Conservation (phyloP, 2,888 invertebrate species). For the Sesia bembeciformis region DNA sequence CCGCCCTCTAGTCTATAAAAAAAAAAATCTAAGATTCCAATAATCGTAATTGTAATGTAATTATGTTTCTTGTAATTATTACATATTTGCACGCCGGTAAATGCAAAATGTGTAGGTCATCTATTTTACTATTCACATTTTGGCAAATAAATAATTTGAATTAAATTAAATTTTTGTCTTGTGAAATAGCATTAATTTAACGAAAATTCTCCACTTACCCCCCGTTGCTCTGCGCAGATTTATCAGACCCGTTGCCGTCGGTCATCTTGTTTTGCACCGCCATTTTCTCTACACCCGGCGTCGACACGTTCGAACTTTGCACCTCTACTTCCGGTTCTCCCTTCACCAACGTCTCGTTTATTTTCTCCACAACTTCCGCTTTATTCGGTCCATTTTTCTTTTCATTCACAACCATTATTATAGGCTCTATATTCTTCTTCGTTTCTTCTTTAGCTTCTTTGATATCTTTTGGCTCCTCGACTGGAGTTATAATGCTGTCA, state of each 20-base stretch:
- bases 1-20: too few relatives aligned
- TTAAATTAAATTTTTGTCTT: too few relatives aligned
- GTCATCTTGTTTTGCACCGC: conserved; percentile 30
- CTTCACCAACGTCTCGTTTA: conserved; percentile 64
- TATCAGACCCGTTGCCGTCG: conserved; percentile 49
- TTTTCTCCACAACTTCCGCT: conserved; percentile 33
- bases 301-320: conserved; percentile 72
- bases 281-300: conserved; percentile 41
- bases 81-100: too few relatives aligned
- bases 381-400: conserved; percentile 32
- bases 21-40: too few relatives aligned
- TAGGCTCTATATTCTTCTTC: conserved; percentile 46
- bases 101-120: too few relatives aligned
- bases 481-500: conserved; percentile 62
- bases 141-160: too few relatives aligned
- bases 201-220: conserved; percentile 38
- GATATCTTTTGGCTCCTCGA: conserved; percentile 47
- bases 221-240: conserved; percentile 58
- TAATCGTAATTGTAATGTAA: too few relatives aligned
- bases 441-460: conserved; percentile 21
- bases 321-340: conserved; percentile 76
- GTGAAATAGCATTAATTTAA: too few relatives aligned
- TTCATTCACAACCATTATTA: conserved; percentile 58
- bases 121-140: too few relatives aligned
- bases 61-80: too few relatives aligned